These are phyloP conservation scores for Sitobion miscanthi DNA, from an alignment of 1,140 invertebrate species.

Conservation along the genomic window DNA sequence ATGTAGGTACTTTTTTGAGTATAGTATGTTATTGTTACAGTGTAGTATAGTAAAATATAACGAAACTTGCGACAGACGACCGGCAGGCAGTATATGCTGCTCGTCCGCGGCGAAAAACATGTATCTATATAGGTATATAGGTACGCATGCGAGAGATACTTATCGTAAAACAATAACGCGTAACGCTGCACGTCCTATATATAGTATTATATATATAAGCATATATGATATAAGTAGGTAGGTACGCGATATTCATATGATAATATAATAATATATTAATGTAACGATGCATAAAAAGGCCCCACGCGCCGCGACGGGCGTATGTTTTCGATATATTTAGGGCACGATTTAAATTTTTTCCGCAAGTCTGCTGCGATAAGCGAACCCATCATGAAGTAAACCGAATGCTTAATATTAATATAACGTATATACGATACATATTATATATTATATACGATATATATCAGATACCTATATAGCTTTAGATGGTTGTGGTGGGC, in stretches of 20 bases:
- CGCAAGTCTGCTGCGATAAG: background rate
- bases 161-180: conserved; percentile 2
- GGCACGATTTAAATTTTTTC: conserved; percentile 3
- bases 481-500: background rate
- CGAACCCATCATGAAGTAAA: background rate
- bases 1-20: background rate
- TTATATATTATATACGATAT: background rate
- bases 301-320: background rate
- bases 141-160: background rate
- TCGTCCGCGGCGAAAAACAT: background rate
- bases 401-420: background rate
- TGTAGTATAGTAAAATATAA: background rate
- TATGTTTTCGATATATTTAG: background rate
- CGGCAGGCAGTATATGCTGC: background rate
- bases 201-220: background rate
- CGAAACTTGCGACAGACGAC: background rate
- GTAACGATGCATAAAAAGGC: background rate
- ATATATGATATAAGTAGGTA: background rate
- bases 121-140: background rate
- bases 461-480: background rate
- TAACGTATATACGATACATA: background rate
- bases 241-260: background rate
- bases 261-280: background rate
- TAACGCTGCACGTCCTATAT: background rate
- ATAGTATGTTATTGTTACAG: background rate